Conservation (phyloP, 2,888 invertebrate species). For the Drosophila neonasuta region DNA sequence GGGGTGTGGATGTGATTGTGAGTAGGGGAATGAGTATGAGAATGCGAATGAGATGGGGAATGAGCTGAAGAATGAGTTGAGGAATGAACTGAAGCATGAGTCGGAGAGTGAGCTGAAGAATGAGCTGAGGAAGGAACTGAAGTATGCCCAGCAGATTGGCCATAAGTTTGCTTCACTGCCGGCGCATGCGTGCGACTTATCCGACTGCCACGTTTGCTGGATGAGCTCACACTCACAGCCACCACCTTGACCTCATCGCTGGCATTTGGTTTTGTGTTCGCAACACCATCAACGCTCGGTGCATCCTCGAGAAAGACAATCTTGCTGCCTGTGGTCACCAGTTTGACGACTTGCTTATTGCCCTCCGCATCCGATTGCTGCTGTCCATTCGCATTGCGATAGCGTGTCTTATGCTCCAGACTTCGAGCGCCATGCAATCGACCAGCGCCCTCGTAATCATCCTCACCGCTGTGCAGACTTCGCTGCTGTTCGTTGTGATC, state of each 20-base stretch:
- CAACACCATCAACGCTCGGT: constrained; percentile 15
- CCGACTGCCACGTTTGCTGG: constrained; percentile 58
- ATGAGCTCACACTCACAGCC: constrained; percentile 83
- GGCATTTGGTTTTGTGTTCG: constrained; percentile 38
- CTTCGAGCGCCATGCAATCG: constrained; percentile 54
- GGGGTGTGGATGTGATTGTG: constrained; percentile 1
- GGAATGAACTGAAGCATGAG: neutral
- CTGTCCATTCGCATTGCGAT: constrained; percentile 59
- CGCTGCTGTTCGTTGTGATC: constrained; percentile 74
- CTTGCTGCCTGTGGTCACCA: constrained; percentile 80
- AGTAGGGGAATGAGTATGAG: neutral
- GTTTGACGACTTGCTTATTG: constrained; percentile 77
- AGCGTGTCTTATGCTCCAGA: constrained; percentile 60
- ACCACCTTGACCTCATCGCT: constrained; percentile 82
- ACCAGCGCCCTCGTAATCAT: constrained; percentile 56
- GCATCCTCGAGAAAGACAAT: constrained; percentile 79
- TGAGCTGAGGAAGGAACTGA: neutral
- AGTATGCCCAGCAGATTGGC: neutral
- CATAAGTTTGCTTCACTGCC: constrained; percentile 19
- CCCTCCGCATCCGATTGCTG: constrained; percentile 43
- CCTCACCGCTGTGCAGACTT: constrained; percentile 67
- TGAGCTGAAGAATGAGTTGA: no score
- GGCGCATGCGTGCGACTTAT: constrained; percentile 47
- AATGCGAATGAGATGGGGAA: neutral
- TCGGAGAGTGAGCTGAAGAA: no score